These are phyloP conservation scores for Anastrepha ludens DNA, from an alignment of 1,140 invertebrate species.

Conservation along the genomic window DNA sequence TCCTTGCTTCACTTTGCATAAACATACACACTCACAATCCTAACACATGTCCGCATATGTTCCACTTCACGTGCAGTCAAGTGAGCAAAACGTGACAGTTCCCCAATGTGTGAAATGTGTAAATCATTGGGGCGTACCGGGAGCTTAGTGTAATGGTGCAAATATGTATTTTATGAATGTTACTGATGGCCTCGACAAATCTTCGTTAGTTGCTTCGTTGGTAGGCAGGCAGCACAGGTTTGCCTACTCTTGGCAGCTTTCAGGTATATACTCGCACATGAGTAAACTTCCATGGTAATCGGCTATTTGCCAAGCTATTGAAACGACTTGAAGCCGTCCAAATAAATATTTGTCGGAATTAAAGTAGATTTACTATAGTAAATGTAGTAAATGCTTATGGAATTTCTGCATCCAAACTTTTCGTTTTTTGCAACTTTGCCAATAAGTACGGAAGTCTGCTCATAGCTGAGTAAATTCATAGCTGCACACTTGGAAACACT, in stretches of 20 bases:
- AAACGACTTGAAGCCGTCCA: neutral
- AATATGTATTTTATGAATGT: slow-evolving; percentile 18
- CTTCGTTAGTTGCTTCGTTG: too few species aligned
- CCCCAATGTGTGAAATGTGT: neutral
- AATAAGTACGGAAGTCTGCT: neutral
- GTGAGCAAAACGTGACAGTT: neutral
- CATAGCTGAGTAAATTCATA: too few species aligned
- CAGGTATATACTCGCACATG: neutral
- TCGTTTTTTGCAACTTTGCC: slow-evolving; percentile 4
- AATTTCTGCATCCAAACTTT: slow-evolving; percentile 6
- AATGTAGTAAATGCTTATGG: neutral
- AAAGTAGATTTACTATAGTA: slow-evolving; percentile 2
- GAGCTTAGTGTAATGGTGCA: slow-evolving; percentile 4
- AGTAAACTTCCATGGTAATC: neutral
- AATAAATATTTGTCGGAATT: slow-evolving; percentile 41
- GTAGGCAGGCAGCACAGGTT: neutral
- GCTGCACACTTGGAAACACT: neutral
- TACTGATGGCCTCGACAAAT: neutral
- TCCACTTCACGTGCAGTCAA: neutral
- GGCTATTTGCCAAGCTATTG: neutral
- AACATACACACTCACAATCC: too few species aligned
- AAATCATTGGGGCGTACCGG: neutral
- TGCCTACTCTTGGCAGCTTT: neutral
- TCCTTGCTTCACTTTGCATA: too few species aligned
- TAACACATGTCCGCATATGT: too few species aligned